Base-by-base conservation (phyloP, 2,797 vertebrate species). In the Vespertilio murinus region DNA sequence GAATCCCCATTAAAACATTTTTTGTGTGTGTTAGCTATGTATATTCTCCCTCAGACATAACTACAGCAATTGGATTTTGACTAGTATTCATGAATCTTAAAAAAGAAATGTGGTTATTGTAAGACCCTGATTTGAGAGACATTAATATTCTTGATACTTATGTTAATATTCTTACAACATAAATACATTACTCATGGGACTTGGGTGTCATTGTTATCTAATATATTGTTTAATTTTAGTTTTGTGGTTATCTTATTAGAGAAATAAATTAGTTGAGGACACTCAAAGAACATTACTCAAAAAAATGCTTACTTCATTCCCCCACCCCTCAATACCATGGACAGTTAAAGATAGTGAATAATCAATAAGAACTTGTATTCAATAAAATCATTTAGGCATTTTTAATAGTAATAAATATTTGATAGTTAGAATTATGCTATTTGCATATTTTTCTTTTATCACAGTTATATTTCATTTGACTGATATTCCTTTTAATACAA, bases 1-100 rank as follows among this genome's bases (percentile, higher is more conserved):
- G 91, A 81, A 93, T 91, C 4, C 8, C 23, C n/a, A 33, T 77
- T 92, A 92, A 84, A 94, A 75, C 14, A 13, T 75, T 74, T n/a
- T 3, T 70, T 69, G 8, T n/a, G 28, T 59, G 12, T 85, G 56
- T 92, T 75, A 71, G 13, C 25, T 71, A 5, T 75, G 38, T 77
- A 18, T 30, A 64, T 67, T 90, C 35, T 87, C 16, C 73, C 9
- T 88, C 5, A 25, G 25, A 69, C 20, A 56, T 35, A 30, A 69
- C 8, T 61, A 84, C 7, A 14, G 11, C 4, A 80, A 16, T 18
- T 92, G 22, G 14, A 65, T 85, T 49, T 84, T 93, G 3, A 65
- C 28, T 54, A 40, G 59, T 42, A 49, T 70, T 54, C 86, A 38
- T 75, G 23, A 75, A 38, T 59, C 8, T 8, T 89, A 17, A 83